A percentile compares a stretch with the other conserved stretches of the same genome.
phyloP scores from a whole-genome alignment of 1,140 invertebrate species.

The Nasonia longicornis region DNA sequence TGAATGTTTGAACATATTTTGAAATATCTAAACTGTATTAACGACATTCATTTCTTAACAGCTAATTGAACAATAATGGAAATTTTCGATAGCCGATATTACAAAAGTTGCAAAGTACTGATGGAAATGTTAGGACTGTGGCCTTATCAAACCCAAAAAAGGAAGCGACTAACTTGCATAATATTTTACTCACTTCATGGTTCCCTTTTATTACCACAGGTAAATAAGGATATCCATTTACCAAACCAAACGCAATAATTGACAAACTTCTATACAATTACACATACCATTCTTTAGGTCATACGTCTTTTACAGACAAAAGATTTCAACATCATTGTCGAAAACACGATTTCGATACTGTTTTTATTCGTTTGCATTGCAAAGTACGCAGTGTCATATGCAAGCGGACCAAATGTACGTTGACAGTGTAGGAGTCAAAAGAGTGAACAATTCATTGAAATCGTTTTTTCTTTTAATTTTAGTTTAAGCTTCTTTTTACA shows the following conservation, averaged over 20 bases:
- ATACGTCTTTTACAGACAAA: not conserved
- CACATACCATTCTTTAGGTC: not conserved
- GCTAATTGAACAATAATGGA: not conserved
- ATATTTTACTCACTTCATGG: not conserved
- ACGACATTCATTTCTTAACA: too few relatives aligned
- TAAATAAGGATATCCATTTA: not conserved
- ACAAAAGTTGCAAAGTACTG: not conserved
- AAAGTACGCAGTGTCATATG: not conserved
- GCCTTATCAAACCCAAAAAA: not conserved
- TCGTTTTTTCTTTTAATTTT: not conserved
- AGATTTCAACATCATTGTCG: not conserved
- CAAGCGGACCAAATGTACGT: not conserved
- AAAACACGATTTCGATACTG: not conserved
- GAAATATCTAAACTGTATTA: too few relatives aligned
- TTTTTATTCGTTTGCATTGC: not conserved
- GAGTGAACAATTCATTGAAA: too few relatives aligned
- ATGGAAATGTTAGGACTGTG: not conserved
- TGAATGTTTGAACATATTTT: too few relatives aligned
- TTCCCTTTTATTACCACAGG: not conserved
- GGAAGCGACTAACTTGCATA: not conserved
- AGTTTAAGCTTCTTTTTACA: not conserved
- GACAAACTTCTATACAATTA: not conserved
- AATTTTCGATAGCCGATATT: not conserved
- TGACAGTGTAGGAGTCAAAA: too few relatives aligned
- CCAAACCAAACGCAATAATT: too few relatives aligned